These are phyloP conservation scores for Cecropterus lyciades DNA, from an alignment of 1,140 invertebrate genomes.

Conservation along the genomic window DNA sequence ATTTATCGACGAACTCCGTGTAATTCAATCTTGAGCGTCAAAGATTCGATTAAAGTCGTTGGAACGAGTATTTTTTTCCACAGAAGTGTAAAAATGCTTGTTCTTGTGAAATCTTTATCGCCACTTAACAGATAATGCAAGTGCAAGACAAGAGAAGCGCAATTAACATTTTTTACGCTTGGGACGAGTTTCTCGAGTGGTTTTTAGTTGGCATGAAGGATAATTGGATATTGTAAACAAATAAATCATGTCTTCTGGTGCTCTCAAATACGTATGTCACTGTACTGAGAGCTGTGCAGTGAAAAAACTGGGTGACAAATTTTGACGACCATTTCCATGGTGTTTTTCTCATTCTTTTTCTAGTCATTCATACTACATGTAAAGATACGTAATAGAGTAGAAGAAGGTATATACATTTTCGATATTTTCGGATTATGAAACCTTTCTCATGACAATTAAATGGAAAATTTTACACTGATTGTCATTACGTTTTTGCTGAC, in stretches of 20 bases:
- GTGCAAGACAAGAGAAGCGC: not conserved
- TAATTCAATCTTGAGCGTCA: not conserved
- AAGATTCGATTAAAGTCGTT: not conserved
- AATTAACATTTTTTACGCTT: not conserved
- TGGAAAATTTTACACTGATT: too few relatives aligned
- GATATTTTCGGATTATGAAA: too few relatives aligned
- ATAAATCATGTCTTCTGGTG: not conserved
- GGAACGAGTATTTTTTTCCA: not conserved
- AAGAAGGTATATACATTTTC: too few relatives aligned
- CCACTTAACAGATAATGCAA: conserved; percentile 1
- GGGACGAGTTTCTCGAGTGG: not conserved
- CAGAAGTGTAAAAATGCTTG: not conserved
- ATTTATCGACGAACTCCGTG: conserved; percentile 1
- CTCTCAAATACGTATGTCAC: too few relatives aligned
- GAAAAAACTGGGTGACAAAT: too few relatives aligned
- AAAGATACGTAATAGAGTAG: too few relatives aligned
- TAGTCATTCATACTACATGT: too few relatives aligned
- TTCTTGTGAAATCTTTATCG: conserved; percentile 2
- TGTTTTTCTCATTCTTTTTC: too few relatives aligned
- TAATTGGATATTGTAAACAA: not conserved
- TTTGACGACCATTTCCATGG: too few relatives aligned
- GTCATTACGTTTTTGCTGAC: too few relatives aligned
- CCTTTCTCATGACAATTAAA: too few relatives aligned
- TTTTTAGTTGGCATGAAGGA: not conserved
- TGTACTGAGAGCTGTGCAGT: too few relatives aligned